These are phyloP conservation scores for Acropora yongei DNA, from an alignment of 64 coral and sea anemone species.

Conservation along the genomic window DNA sequence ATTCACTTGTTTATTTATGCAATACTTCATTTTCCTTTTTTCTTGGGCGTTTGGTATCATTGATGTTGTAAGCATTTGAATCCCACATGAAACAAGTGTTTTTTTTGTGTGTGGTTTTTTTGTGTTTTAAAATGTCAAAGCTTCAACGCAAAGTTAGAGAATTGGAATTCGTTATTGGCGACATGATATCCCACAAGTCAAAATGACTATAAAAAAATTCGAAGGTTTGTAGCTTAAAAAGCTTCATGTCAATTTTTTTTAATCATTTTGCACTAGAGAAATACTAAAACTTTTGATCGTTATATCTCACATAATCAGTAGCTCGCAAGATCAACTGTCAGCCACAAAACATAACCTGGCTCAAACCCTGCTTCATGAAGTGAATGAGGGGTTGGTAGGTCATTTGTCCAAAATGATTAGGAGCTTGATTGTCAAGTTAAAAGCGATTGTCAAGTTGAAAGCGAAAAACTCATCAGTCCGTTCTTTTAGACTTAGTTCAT, in stretches of 20 bases:
- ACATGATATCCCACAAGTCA: too few species aligned
- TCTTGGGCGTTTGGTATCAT: background rate
- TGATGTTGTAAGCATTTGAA: background rate
- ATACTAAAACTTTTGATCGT: background rate
- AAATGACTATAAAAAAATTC: too few species aligned
- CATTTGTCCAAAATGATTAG: background rate
- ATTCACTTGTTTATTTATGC: too few species aligned
- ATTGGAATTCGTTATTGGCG: too few species aligned
- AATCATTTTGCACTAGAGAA: too few species aligned
- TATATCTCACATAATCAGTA: background rate
- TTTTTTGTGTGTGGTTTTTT: background rate
- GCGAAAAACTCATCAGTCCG: background rate
- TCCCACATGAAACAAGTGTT: background rate
- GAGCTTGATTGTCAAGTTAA: background rate
- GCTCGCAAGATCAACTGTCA: background rate
- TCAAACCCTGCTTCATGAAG: background rate
- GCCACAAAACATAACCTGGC: background rate
- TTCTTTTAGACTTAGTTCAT: background rate
- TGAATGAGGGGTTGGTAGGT: background rate
- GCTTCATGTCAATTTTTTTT: too few species aligned
- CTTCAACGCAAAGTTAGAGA: too few species aligned
- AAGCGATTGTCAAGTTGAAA: background rate
- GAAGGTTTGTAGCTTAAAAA: too few species aligned
- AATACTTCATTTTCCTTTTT: background rate
- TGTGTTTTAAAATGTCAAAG: too few species aligned